Percentiles rank a stretch among this genome's conserved stretches.
Conservation (phyloP, 1,140 invertebrate species). For the Teleopsis dalmanni region DNA sequence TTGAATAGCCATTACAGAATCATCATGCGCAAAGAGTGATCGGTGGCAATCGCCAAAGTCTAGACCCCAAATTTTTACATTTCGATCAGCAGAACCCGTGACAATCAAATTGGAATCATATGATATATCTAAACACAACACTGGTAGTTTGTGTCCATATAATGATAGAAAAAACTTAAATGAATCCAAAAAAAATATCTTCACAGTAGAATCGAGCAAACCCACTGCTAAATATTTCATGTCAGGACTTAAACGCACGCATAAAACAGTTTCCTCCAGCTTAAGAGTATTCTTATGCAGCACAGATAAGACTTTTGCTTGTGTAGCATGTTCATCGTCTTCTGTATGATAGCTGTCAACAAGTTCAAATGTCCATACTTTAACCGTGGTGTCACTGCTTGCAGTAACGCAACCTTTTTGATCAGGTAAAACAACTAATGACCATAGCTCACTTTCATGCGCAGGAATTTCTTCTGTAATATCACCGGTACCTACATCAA, state of each 20-base stretch:
- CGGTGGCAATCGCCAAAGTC: conserved; percentile 96
- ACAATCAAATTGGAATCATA: conserved; percentile 82
- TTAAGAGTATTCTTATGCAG: conserved; percentile 73
- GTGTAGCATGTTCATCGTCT: not conserved
- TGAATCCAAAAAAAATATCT: conserved; percentile 90
- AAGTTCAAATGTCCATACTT: conserved; percentile 92
- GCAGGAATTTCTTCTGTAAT: conserved; percentile 72
- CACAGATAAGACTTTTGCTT: conserved; percentile 64
- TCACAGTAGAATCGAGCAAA: conserved; percentile 87
- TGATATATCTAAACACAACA: conserved; percentile 89
- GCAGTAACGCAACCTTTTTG: conserved; percentile 76
- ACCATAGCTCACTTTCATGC: conserved; percentile 72
- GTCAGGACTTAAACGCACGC: conserved; percentile 77
- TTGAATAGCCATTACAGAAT: conserved; percentile 79
- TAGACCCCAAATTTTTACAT: conserved; percentile 96
- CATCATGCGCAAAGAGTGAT: conserved; percentile 86
- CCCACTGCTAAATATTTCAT: conserved; percentile 82
- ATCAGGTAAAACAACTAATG: conserved; percentile 67
- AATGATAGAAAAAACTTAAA: conserved; percentile 94
- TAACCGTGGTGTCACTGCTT: conserved; percentile 81
- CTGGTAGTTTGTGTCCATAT: conserved; percentile 95
- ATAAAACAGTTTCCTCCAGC: conserved; percentile 78
- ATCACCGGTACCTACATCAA: conserved; percentile 75
- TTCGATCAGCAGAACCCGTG: conserved; percentile 91
- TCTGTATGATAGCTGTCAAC: conserved; percentile 43